Evolutionary conservation across 2,797 vertebrate genomes (phyloP).

Genomic region (Dryobates pubescens): DNA sequence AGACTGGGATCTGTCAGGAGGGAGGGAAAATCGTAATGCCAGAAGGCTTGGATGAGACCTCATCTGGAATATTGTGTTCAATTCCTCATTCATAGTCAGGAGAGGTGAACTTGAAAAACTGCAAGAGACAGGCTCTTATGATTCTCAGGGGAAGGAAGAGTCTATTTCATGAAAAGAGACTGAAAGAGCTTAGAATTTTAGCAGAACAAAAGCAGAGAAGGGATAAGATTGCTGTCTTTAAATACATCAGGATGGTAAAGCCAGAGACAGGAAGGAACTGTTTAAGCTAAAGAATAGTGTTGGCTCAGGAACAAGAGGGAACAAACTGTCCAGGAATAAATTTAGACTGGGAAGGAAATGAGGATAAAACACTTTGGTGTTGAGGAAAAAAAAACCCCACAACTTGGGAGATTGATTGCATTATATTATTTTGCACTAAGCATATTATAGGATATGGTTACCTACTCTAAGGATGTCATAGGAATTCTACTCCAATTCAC

Average conservation of each 20-base stretch:
- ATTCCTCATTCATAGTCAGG: constrained; percentile 52
- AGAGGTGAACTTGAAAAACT: constrained; percentile 48
- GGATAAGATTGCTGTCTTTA: constrained; percentile 49
- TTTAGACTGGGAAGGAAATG: constrained; percentile 36
- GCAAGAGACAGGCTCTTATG: not conserved
- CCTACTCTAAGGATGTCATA: not conserved
- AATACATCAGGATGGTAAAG: constrained; percentile 60
- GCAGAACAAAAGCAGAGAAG: constrained; percentile 53
- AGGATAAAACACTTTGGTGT: not conserved
- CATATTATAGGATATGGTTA: not conserved
- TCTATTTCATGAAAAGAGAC: constrained; percentile 32
- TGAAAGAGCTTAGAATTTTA: constrained; percentile 53
- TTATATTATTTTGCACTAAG: not conserved
- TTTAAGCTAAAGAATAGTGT: constrained; percentile 57
- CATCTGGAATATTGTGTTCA: constrained; percentile 62
- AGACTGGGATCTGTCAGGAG: constrained; percentile 33
- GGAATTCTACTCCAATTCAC: not conserved
- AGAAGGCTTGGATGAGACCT: constrained; percentile 27
- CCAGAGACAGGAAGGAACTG: constrained; percentile 64
- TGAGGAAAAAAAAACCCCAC: not conserved
- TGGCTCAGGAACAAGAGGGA: constrained; percentile 54
- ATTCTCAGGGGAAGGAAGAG: constrained; percentile 56
- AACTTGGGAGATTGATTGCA: not conserved
- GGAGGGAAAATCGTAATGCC: constrained; percentile 50
- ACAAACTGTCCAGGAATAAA: constrained; percentile 59